Percentiles rank a stretch among this genome's conserved stretches.
phyloP scores from a whole-genome alignment of 1,140 invertebrate genomes.

The Eulimnadia texana region DNA sequence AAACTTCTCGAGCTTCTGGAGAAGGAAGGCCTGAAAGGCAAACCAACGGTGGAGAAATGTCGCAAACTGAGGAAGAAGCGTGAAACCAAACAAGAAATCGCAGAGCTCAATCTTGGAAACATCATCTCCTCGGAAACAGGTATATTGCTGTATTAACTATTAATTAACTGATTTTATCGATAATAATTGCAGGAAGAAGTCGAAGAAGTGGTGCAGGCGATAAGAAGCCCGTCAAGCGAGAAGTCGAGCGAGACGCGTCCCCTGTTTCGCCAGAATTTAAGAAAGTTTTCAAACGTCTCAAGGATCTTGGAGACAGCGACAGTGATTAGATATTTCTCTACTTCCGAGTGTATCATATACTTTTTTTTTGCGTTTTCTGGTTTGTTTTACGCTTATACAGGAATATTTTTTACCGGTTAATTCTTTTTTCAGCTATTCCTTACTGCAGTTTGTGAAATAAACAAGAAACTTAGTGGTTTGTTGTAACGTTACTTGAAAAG shows the following conservation, averaged over 20 bases:
- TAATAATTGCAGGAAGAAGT: slow-evolving; percentile 3
- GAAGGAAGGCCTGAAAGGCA: slow-evolving; percentile 9
- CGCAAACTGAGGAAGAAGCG: slow-evolving; percentile 8
- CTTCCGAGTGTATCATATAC: too few relatives aligned
- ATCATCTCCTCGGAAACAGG: slow-evolving; percentile 9
- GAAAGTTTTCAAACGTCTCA: slow-evolving; percentile 1
- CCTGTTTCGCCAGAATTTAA: neutral
- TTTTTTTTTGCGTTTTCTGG: too few relatives aligned
- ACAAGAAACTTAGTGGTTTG: too few relatives aligned
- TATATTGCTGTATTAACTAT: neutral
- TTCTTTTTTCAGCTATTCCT: too few relatives aligned
- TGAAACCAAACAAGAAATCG: slow-evolving; percentile 1
- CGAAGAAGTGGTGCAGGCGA: neutral
- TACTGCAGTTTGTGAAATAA: too few relatives aligned
- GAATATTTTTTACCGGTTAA: too few relatives aligned
- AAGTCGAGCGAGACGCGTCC: neutral
- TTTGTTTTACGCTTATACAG: too few relatives aligned
- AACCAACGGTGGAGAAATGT: slow-evolving; percentile 5
- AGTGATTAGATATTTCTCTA: slow-evolving; percentile 27
- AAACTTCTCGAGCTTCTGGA: slow-evolving; percentile 5
- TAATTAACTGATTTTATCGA: neutral
- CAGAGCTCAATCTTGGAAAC: slow-evolving; percentile 4
- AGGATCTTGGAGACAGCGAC: slow-evolving; percentile 12
- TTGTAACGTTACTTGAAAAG: too few relatives aligned
- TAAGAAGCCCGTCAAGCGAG: neutral